These are phyloP conservation scores for Tenthredo scrophulariae DNA, from an alignment of 2,888 invertebrate species.

Conservation along the genomic window DNA sequence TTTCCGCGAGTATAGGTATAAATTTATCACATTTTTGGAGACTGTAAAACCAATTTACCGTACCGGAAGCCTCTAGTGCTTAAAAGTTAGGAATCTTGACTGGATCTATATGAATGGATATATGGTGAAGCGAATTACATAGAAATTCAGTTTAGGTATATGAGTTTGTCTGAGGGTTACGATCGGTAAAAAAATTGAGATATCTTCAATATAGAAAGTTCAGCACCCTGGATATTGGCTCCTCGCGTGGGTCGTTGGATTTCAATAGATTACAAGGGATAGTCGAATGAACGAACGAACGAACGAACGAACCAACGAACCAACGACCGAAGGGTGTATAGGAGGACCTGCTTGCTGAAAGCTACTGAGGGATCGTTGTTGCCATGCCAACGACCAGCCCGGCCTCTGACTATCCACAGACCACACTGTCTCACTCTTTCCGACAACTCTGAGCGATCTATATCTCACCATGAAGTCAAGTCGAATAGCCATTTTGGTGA, in stretches of 20 bases:
- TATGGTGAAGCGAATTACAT: not conserved
- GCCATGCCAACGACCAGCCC: constrained; percentile 74
- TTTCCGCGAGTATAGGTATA: too few relatives aligned
- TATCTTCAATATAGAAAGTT: not conserved
- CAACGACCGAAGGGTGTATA: constrained; percentile 47
- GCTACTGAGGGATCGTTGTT: constrained; percentile 78
- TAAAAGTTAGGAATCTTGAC: not conserved
- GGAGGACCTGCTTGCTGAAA: constrained; percentile 52
- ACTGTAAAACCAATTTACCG: too few relatives aligned
- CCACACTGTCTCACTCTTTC: constrained; percentile 51
- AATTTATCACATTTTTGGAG: too few relatives aligned
- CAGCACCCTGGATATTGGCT: constrained; percentile 49
- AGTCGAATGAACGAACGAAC: constrained; percentile 42
- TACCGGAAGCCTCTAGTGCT: too few relatives aligned
- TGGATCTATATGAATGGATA: not conserved
- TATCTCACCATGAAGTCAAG: constrained; percentile 46
- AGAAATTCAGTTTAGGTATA: not conserved
- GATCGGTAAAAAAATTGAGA: not conserved
- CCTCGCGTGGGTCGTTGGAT: constrained; percentile 45
- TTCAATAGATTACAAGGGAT: constrained; percentile 52
- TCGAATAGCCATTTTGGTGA: constrained; percentile 46
- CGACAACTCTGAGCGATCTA: constrained; percentile 51
- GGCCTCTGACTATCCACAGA: constrained; percentile 66
- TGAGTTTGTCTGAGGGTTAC: not conserved
- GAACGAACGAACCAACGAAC: constrained; percentile 37